Percentiles rank a stretch among this genome's conserved stretches.
Evolutionary conservation across 2,888 invertebrate species (phyloP).

Genomic region (Sinopyrophorus schimmeli): DNA sequence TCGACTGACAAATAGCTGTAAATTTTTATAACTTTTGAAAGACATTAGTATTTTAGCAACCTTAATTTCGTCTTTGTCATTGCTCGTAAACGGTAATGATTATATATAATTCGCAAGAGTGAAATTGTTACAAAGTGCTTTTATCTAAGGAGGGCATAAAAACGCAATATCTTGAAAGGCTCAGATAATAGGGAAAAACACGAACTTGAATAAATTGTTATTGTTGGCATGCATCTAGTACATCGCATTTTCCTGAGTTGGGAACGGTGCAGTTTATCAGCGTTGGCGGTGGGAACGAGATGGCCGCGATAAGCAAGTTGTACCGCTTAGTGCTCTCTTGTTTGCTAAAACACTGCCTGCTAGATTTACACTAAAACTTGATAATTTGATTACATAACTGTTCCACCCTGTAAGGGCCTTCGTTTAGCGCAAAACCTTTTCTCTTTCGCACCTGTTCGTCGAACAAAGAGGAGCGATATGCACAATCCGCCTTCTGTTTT

Average conservation of each 20-base stretch:
- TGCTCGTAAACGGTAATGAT: too few species aligned
- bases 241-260: conserved; percentile 18
- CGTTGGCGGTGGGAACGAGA: conserved; percentile 26
- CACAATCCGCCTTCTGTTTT: conserved; percentile 25
- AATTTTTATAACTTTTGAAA: too few species aligned
- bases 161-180: too few species aligned
- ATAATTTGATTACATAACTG: conserved; percentile 34
- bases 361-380: conserved; percentile 33
- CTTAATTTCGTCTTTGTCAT: too few species aligned
- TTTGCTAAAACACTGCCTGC: conserved; percentile 29
- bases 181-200: too few species aligned
- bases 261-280: conserved; percentile 21
- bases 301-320: conserved; percentile 21
- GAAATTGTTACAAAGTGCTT: too few species aligned
- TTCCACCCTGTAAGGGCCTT: conserved; percentile 22
- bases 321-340: conserved; percentile 18
- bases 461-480: conserved; percentile 18
- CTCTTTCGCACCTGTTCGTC: conserved; percentile 22
- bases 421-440: conserved; percentile 24
- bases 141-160: too few species aligned
- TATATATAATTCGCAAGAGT: too few species aligned
- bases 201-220: too few species aligned
- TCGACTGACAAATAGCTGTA: too few species aligned
- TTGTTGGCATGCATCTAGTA: conserved; percentile 18
- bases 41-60: too few species aligned